Evolutionary conservation across 2,113 vertebrate genomes (phyloP), one percentile per base, ranked within the genome.

Genomic region (Malurus elegans): DNA sequence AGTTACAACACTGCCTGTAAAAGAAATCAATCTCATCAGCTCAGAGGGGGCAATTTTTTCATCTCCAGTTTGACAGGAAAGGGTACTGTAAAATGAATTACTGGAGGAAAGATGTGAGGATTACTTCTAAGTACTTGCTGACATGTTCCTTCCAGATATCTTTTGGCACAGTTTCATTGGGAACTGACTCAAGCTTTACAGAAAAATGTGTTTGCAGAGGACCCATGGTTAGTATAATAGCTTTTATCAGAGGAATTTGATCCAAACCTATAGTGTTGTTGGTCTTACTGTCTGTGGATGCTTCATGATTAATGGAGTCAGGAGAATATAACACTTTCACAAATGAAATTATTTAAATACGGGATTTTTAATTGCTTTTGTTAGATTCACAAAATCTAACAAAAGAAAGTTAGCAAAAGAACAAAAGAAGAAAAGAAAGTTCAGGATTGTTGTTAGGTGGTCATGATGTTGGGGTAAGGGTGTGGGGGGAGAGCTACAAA

Each of bases 11-110:
- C 53, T 75, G 56, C 66, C 84, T 91, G 58, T 91, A 70, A 93
- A 94, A 96, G 38, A 88, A 91, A 95, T 95, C 93, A 92, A 84
- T 95, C 92, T 93, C 81, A 93, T 94, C 80, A 95, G 48, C 25
- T 11, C 62, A 90, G 64, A 96, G 70, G 73, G 67, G 65, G 80
- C 73, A 93, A 91, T 90, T 96, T 92, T 95, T 96, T 93, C 65
- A 78, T 95, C 79, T 94, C 48, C 61, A 79, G 66, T 95, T 72
- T 92, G 83, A 94, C 92, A 95, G 56, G 74, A 95, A 81, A 92
- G 72, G 79, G 53, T 94, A 93, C 66, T 88, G 76, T 51, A 84
- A 92, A 97, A 95, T 71, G 58, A 94, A 94, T 93, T 93, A 88
- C 60, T 54, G 75, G 40, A 94, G 76, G 38, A 90, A 95, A 92